Conservation (phyloP, 2,797 vertebrate genomes). For the Pseudochirops corinnae region DNA sequence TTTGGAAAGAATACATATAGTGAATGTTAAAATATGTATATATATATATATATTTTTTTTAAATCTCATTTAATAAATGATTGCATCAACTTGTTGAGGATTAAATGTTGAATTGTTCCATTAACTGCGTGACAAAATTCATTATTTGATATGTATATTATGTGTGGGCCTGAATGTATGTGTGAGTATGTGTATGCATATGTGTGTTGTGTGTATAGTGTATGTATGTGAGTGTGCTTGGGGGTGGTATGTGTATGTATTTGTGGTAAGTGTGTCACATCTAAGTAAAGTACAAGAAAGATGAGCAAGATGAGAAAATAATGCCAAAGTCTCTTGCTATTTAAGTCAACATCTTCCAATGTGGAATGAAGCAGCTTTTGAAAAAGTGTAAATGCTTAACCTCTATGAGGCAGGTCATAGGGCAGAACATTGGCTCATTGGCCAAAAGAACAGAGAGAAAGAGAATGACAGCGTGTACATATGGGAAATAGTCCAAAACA, state of each 20-base stretch:
- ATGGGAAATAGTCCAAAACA: conserved; percentile 43
- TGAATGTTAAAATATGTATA: neutral
- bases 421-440: conserved; percentile 60
- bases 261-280: neutral
- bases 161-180: neutral
- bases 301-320: conserved; percentile 40
- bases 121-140: neutral
- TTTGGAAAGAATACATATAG: neutral
- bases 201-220: neutral
- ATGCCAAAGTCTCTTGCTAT: conserved; percentile 65
- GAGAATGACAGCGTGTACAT: conserved; percentile 6
- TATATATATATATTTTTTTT: neutral
- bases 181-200: neutral
- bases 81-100: neutral
- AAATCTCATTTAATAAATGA: neutral
- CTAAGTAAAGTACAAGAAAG: conserved; percentile 53
- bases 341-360: conserved; percentile 65
- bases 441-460: conserved; percentile 45
- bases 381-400: conserved; percentile 76
- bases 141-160: neutral
- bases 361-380: conserved; percentile 61
- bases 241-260: neutral
- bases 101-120: neutral
- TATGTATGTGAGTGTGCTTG: neutral
- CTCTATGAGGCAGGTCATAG: conserved; percentile 70